Evolutionary conservation across 2,113 vertebrate genomes (phyloP), one percentile per base, ranked within the genome.

Genomic region (Pteronura brasiliensis): DNA sequence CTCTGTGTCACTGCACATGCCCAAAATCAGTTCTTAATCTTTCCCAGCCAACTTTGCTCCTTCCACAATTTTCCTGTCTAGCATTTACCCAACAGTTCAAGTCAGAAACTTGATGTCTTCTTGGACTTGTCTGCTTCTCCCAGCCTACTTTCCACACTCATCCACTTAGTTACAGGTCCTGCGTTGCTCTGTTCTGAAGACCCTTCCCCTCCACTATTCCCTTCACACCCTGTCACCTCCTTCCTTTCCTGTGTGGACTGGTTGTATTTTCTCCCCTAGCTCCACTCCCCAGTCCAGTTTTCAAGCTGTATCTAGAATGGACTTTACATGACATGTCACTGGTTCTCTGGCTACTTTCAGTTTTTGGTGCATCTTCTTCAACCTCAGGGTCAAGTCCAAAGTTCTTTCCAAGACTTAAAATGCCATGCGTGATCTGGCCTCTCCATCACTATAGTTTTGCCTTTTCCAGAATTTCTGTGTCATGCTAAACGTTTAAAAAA

Each of bases 61-160:
- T 76, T 10, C 9, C 11, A 7, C 27, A 1, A 0, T 20, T 42
- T 63, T 47, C 17, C 18, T 17, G 36, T 21, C 17, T 12, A 15
- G 31, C 17, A 9, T 36, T 72, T 25, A 12, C 42, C 39, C 39
- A 47, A 7, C 9, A 42, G 65, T 47, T 71, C 34, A 10, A 7
- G 44, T 47, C 7, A 47, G 81, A 67, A 21, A 65, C 34, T 6
- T 1, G 9, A 21, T 3, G 4, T 15, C 6, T 13, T 6, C 10
- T 2, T 52, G 39, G 34, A 13, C 31, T 8, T 9, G 1, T 25
- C 39, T 23, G 21, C 44, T 34, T 44, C 31, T 17, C 18, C 1
- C 21, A 6, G 18, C 21, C 15, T 27, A 3, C 27, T 15, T 49
- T 17, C 42, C 0, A 0, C n/a, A 27, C 10, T 23, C 21, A 4